These are phyloP conservation scores for Perca fluviatilis DNA, from an alignment of 2,113 vertebrate genomes.

Conservation along the genomic window DNA sequence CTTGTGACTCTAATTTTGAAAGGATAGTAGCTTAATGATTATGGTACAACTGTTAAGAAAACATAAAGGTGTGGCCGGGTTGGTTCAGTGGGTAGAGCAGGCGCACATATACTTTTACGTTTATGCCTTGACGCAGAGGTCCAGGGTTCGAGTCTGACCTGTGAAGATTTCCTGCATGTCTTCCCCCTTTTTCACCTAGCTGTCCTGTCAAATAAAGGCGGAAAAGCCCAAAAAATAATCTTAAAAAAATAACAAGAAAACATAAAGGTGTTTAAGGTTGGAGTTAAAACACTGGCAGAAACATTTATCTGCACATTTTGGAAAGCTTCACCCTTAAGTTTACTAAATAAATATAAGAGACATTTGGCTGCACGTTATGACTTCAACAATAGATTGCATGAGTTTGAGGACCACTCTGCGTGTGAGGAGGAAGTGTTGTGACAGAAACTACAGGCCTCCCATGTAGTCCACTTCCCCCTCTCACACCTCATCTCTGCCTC, in stretches of 20 bases:
- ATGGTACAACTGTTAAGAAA: background rate
- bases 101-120: too few relatives aligned
- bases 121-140: too few relatives aligned
- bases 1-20: background rate
- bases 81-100: too few relatives aligned
- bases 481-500: conserved; percentile 47
- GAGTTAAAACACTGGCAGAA: background rate
- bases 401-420: conserved; percentile 9
- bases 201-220: too few relatives aligned
- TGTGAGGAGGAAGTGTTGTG: conserved; percentile 73
- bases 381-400: background rate
- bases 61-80: background rate
- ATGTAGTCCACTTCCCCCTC: conserved; percentile 75
- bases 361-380: background rate
- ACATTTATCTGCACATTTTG: background rate
- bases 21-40: too few relatives aligned
- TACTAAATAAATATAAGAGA: background rate
- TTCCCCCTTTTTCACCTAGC: too few relatives aligned
- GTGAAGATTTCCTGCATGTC: too few relatives aligned
- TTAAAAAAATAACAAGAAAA: background rate
- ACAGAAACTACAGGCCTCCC: conserved; percentile 67
- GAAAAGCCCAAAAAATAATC: too few relatives aligned
- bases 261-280: background rate
- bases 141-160: too few relatives aligned
- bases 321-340: background rate